Evolutionary conservation across 2,888 invertebrate species (phyloP), one percentile per base, ranked within the genome.

Genomic region (Strigamia crassipes): DNA sequence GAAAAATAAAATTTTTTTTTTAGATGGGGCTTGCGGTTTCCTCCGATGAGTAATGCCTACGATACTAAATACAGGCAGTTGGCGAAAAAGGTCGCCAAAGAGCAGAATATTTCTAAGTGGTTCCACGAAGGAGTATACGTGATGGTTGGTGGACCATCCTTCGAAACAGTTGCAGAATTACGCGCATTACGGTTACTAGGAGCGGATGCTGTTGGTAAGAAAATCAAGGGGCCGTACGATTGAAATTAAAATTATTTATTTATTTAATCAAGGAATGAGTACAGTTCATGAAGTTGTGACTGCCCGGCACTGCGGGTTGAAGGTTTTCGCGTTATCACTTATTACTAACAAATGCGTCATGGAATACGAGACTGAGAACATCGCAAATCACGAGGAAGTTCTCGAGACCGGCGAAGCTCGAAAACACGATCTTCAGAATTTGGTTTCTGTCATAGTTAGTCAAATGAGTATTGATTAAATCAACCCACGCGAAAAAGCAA

Each of bases 1-100:
- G n/a, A n/a, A n/a, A 78, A 78, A 78, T n/a, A 9, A 34, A 38
- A 78, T 9, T 31, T 4, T 78, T 80, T 82, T 42, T 78, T 80
- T 83, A 92, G 97, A 85, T 98, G 97, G 87, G 99, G 99, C 0
- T 94, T 95, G 0, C 92, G 99, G 82, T 99, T 99, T 87, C 95
- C 96, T 0, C 94, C 97, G 0, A 94, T 98, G 92, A 96, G 93
- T 87, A 93, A 93, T 85, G 96, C 96, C 0, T 99, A 99, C 88
- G 92, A 94, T 87, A 88, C 89, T 27, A 89, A 91, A 56, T 90
- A 95, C 46, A 91, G 94, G 83, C 90, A 92, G 82, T 89, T 93
- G 81, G 95, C 94, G 0, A 91, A 91, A 84, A 89, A 92, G 86
- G 91, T 94, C n/a, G 93, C 92, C 12, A 90, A 92, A 83, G 92